Conservation (phyloP, 2,113 vertebrate species). For the Ophiodon elongatus region DNA sequence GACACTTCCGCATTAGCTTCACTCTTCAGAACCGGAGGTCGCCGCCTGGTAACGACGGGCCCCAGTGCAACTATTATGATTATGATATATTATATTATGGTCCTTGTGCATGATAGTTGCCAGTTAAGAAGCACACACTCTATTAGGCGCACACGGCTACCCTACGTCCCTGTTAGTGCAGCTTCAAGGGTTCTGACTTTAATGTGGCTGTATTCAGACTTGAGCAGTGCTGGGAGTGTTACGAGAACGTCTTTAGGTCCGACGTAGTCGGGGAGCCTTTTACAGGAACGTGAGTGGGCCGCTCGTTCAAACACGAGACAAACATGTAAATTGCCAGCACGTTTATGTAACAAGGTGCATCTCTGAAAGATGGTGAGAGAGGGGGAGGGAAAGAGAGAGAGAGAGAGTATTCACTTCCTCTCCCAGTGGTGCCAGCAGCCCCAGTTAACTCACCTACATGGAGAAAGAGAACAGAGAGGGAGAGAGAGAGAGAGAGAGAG, state of each 20-base stretch:
- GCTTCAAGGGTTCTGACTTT: neutral
- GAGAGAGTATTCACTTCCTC: conserved; percentile 40
- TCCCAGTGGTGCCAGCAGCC: conserved; percentile 83
- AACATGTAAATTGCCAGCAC: conserved; percentile 36
- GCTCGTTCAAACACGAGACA: conserved; percentile 16
- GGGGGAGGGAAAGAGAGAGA: conserved; percentile 8
- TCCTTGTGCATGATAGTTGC: neutral
- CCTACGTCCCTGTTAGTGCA: neutral
- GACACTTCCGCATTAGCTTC: neutral
- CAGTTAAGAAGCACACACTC: neutral
- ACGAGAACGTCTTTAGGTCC: neutral
- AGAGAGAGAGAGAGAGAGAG: conserved; percentile 41
- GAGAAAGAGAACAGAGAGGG: conserved; percentile 72
- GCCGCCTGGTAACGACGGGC: neutral
- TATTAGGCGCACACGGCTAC: no score
- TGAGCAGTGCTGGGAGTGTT: neutral
- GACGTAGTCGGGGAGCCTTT: neutral
- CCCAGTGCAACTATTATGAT: neutral
- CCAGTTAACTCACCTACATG: conserved; percentile 85
- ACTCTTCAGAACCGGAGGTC: neutral
- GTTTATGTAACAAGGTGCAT: conserved; percentile 60
- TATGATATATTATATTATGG: neutral
- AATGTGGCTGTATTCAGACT: conserved; percentile 2
- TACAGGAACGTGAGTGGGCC: neutral
- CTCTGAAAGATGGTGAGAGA: conserved; percentile 27